Conservation (phyloP, 2,797 vertebrate genomes). For the Characodon lateralis region DNA sequence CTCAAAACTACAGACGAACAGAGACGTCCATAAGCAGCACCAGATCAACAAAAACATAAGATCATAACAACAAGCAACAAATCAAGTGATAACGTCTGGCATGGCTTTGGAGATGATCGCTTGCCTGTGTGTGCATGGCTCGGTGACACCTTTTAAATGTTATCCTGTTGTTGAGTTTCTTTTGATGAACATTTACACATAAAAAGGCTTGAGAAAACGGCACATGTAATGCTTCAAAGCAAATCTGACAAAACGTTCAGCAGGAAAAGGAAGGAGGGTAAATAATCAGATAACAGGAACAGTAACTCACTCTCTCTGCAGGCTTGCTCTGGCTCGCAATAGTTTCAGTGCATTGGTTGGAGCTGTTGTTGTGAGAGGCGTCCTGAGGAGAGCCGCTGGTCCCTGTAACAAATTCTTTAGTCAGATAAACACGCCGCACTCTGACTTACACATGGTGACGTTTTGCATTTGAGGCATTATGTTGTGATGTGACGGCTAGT, state of each 20-base stretch:
- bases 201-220: background rate
- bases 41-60: background rate
- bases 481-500: background rate
- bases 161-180: background rate
- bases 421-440: conserved; percentile 18
- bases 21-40: background rate
- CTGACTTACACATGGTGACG: background rate
- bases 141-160: background rate
- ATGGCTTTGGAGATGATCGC: background rate
- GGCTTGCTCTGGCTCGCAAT: conserved; percentile 94
- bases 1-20: background rate
- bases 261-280: background rate
- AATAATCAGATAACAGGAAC: conserved; percentile 19
- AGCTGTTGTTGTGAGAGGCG: conserved; percentile 95
- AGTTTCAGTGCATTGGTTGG: conserved; percentile 93
- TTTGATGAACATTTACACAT: conserved; percentile 3
- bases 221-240: background rate
- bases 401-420: conserved; percentile 80
- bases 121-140: background rate
- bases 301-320: conserved; percentile 91
- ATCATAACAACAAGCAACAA: background rate
- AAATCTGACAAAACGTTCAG: background rate
- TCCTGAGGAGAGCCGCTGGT: conserved; percentile 98
- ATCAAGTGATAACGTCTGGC: too few relatives aligned
- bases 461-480: background rate